Evolutionary conservation across 2,797 vertebrate species (phyloP).

Genomic region (Podargus strigoides): DNA sequence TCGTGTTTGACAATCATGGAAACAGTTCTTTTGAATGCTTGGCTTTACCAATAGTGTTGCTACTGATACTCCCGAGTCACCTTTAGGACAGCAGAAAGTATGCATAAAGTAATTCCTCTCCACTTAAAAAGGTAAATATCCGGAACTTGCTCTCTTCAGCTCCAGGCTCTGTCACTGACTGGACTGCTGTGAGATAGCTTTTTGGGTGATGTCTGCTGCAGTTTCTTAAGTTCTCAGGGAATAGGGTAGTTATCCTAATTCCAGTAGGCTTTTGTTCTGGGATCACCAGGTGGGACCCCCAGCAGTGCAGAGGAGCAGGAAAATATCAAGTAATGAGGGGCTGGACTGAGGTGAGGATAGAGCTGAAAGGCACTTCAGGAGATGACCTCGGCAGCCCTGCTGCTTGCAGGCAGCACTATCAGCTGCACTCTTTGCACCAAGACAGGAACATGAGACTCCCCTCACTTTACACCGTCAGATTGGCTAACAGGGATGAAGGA

Average conservation of each 20-base stretch:
- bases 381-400: neutral
- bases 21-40: neutral
- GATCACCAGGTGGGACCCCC: fast-evolving
- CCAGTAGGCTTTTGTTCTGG: neutral
- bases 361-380: neutral
- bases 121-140: neutral
- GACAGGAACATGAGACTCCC: neutral
- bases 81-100: neutral
- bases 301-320: neutral
- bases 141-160: neutral
- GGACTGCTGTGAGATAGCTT: neutral
- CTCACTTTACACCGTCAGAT: neutral
- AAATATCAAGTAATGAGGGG: neutral
- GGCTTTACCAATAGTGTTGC: neutral
- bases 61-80: neutral
- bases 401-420: neutral
- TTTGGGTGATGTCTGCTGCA: neutral
- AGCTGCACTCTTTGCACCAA: neutral
- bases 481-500: neutral
- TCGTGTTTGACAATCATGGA: neutral
- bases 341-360: neutral
- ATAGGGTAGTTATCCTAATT: neutral
- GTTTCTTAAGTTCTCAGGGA: neutral
- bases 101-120: neutral
- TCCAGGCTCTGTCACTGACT: neutral